phyloP scores from a whole-genome alignment of 2,888 invertebrate species.

The Caenorhabditis plicata region DNA sequence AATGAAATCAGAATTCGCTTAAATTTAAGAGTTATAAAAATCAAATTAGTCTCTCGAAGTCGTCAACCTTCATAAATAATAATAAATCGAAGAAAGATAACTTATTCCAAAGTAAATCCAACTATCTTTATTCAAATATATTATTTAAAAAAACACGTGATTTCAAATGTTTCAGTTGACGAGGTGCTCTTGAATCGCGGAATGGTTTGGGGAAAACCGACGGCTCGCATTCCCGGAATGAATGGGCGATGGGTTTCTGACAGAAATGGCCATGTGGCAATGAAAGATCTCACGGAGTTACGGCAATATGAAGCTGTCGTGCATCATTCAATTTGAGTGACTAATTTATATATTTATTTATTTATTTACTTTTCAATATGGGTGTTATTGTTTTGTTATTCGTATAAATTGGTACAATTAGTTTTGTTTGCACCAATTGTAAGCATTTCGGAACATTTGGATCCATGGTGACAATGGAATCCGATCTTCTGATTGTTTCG shows the following conservation, averaged over 20 bases:
- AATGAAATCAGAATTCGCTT: too few relatives aligned
- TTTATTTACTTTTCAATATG: constrained; percentile 5
- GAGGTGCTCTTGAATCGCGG: constrained; percentile 61
- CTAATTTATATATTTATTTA: constrained; percentile 1
- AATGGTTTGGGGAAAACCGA: constrained; percentile 65
- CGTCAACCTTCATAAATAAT: not conserved
- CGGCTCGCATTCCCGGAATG: constrained; percentile 62
- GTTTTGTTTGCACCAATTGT: constrained; percentile 58
- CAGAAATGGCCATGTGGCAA: constrained; percentile 62
- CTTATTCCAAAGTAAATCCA: too few relatives aligned
- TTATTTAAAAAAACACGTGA: not conserved
- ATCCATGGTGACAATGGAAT: constrained; percentile 80
- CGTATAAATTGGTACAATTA: too few relatives aligned
- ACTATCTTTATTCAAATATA: too few relatives aligned
- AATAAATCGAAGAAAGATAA: not conserved
- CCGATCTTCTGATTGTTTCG: constrained; percentile 51
- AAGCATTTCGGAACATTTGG: constrained; percentile 85
- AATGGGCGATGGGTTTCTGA: constrained; percentile 61
- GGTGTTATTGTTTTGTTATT: not conserved
- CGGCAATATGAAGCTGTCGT: constrained; percentile 63
- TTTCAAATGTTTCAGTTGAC: constrained; percentile 55
- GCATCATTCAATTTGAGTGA: constrained; percentile 57
- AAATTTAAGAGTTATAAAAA: too few relatives aligned
- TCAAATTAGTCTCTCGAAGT: too few relatives aligned
- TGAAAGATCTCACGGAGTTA: constrained; percentile 65